A percentile compares a stretch with the other conserved stretches of the same genome.
These are phyloP conservation scores for Euglossa dilemma DNA, from an alignment of 1,140 invertebrate genomes.

Conservation along the genomic window DNA sequence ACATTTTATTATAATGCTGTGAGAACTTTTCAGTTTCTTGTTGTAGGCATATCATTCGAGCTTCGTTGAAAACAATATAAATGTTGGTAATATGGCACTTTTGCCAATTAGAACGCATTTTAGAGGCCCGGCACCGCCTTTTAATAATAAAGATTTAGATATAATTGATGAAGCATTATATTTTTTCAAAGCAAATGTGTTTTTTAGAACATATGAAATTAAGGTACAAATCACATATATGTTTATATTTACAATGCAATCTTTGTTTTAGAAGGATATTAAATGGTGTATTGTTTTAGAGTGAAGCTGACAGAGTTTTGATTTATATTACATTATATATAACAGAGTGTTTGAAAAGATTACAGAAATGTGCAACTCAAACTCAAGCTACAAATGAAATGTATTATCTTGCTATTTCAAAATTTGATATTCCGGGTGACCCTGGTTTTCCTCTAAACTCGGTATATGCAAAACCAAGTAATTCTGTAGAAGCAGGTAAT, in stretches of 20 bases:
- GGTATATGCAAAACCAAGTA: conserved; percentile 95
- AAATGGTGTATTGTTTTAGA: conserved; percentile 83
- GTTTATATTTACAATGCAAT: neutral
- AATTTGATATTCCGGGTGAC: conserved; percentile 99
- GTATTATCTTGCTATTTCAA: conserved; percentile 96
- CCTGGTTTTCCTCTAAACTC: conserved; percentile 98
- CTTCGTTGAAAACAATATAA: conserved; percentile 88
- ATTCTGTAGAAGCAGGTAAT: conserved; percentile 90
- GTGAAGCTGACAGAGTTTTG: conserved; percentile 96
- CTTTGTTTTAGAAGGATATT: too few species aligned
- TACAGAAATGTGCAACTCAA: conserved; percentile 95
- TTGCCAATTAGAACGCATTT: conserved; percentile 93
- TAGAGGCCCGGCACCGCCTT: conserved; percentile 92
- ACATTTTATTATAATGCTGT: neutral
- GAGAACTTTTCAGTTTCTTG: neutral
- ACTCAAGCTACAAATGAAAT: conserved; percentile 97
- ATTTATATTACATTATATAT: conserved; percentile 99
- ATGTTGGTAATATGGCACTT: conserved; percentile 96
- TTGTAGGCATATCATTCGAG: conserved; percentile 97
- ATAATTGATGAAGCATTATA: conserved; percentile 99
- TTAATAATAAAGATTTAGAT: conserved; percentile 89
- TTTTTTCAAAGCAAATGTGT: conserved; percentile 99
- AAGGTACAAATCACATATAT: conserved; percentile 85
- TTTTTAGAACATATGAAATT: conserved; percentile 99
- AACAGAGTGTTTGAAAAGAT: conserved; percentile 97